phyloP scores from a whole-genome alignment of 1,140 invertebrate species.

The Pachypeltis micranthus region DNA sequence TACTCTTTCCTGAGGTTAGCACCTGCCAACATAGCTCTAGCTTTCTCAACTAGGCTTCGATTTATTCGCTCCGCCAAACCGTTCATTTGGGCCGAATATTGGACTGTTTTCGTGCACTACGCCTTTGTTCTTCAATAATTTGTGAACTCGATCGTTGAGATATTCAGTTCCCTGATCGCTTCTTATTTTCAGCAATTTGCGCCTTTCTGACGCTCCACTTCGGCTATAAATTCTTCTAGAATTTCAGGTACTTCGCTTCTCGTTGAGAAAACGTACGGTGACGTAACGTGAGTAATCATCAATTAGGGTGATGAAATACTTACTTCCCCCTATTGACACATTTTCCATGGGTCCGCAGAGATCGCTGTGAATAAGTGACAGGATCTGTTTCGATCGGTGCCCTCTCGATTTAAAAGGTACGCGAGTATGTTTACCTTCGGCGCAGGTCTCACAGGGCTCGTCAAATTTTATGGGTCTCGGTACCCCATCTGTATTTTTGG shows the following conservation, averaged over 20 bases:
- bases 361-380: slow-evolving; percentile 24
- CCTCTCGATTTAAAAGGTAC: not conserved
- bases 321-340: slow-evolving; percentile 19
- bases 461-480: no score
- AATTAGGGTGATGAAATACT: slow-evolving; percentile 26
- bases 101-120: slow-evolving; percentile 27
- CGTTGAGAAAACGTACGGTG: not conserved
- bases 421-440: not conserved
- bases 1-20: slow-evolving; percentile 16
- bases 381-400: not conserved
- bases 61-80: slow-evolving; percentile 32
- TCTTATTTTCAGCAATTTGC: no score
- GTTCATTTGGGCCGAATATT: slow-evolving; percentile 31
- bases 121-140: slow-evolving; percentile 19
- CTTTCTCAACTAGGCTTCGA: slow-evolving; percentile 26
- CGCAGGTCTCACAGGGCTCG: not conserved
- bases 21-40: slow-evolving; percentile 28
- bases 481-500: no score
- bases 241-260: not conserved
- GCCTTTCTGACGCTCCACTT: not conserved
- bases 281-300: slow-evolving; percentile 25
- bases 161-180: slow-evolving; percentile 19
- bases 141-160: slow-evolving; percentile 6
- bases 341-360: slow-evolving; percentile 25
- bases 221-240: not conserved